Base-by-base conservation (phyloP, 1,140 invertebrate species). In the Chelonus insularis region DNA sequence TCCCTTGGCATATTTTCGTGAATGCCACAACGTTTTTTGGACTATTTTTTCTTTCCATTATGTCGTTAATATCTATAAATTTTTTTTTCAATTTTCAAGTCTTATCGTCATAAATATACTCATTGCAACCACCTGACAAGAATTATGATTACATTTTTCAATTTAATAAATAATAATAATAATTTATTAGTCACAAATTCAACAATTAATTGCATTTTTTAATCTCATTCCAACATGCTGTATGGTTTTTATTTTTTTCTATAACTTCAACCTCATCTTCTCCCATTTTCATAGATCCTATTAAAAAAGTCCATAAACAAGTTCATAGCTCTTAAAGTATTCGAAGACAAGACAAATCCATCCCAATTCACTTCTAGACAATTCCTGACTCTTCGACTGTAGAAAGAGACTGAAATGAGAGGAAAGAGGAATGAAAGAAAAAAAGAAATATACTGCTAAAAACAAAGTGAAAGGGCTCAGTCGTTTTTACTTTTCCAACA, bases 1-100 rank as follows among this genome's bases (percentile, higher is more conserved):
- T 74, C 66, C 62, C 51, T 45, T 61, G 63, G 70, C 68, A 73
- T 75, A 76, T 75, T 77, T 75, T 71, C 69, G 64, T 63, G 70
- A 70, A 74, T 71, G 65, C 67, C 66, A 48, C 51, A 39, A 57
- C 50, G 41, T 57, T 55, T 18, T 54, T 52, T 58, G 57, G 51
- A 45, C 59, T 32, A 61, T 59, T 65, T 61, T 62, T 61, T 56
- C 32, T 39, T 14, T 55, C 32, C 9, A 52, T 9, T 52, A 23
- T 41, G 9, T 29, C 32, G 11, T 21, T 37, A 18, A 18, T 56
- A 25, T 56, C 18, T 48, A 48, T 48, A 3, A 7, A 23, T 25
- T 21, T 14, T 60, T 50, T 52, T 52, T 60, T 59, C 23, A 51
- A 14, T 51, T 51, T 25, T 2, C 14, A 37, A 11, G 9, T 37